A percentile compares a stretch with the other conserved stretches of the same genome.
Evolutionary conservation across 2,797 vertebrate genomes (phyloP).

Genomic region (Cryptoblepharus egeriae): DNA sequence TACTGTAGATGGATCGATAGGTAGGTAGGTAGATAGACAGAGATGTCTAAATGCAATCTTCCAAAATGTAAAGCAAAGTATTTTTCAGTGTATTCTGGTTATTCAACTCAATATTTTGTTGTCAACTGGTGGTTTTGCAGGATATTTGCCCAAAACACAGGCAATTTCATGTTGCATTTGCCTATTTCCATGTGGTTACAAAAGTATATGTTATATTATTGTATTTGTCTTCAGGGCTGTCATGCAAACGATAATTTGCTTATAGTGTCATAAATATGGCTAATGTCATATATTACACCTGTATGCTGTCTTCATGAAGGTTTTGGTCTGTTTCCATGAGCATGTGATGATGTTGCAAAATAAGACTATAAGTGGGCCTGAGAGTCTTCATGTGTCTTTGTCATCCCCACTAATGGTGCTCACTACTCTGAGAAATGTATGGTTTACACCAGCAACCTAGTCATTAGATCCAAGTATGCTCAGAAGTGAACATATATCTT

Average conservation of each 20-base stretch:
- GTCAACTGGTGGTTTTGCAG: slow-evolving; percentile 58
- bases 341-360: slow-evolving; percentile 1
- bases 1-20: no score
- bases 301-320: slow-evolving; percentile 47
- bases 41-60: background rate
- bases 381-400: background rate
- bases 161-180: slow-evolving; percentile 74
- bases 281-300: slow-evolving; percentile 66
- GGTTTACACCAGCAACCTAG: background rate
- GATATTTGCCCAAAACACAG: slow-evolving; percentile 67
- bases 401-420: background rate
- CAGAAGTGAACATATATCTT: background rate
- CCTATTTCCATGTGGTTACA: slow-evolving; percentile 72
- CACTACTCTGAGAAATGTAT: background rate
- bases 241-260: slow-evolving; percentile 75
- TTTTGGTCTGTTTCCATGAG: slow-evolving; percentile 47
- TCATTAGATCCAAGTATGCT: background rate
- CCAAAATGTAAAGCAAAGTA: slow-evolving; percentile 37
- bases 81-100: slow-evolving; percentile 5
- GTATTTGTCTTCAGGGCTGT: slow-evolving; percentile 66
- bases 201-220: slow-evolving; percentile 72
- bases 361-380: background rate
- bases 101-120: slow-evolving; percentile 51
- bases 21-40: no score
- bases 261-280: slow-evolving; percentile 65